Evolutionary conservation across 2,797 vertebrate species (phyloP), one percentile per base, ranked within the genome.

Genomic region (Malacoraja senta): DNA sequence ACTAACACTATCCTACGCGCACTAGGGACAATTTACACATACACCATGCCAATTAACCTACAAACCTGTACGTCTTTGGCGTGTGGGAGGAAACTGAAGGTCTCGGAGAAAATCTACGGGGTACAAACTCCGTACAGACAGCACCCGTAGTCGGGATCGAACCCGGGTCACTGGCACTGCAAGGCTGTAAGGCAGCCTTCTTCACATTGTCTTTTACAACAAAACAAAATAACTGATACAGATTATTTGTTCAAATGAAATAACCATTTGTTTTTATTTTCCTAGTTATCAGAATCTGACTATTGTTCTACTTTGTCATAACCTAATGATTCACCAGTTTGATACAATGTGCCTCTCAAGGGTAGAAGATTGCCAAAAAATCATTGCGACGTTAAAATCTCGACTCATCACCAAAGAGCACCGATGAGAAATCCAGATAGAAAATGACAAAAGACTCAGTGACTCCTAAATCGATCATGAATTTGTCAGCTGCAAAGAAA

Each of bases 401-500:
- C 63, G 29, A 58, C 13, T 86, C 68, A 24, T 74, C 88, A 91
- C 35, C 35, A 38, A 72, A 91, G n/a, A 38, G 32, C 17, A 15
- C 38, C 0, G 68, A 44, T 91, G 38, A 91, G 38, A 72, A 15
- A 24, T 91, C 35, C 74, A 44, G 71, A 91, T 72, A 38, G 35
- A 91, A 91, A 91, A 29, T 44, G 72, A 72, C 88, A 72, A 38
- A 72, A 65, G 35, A 44, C 35, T 35, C 32, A 71, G 65, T 44
- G 68, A 91, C 65, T 13, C 10, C 68, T 72, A 91, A 91, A 72
- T 91, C 21, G 68, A 91, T 91, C 68, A 38, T 91, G 21, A 72
- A 72, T 72, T 21, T 91, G 68, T 71, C 68, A 88, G 84, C 29
- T 58, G n/a, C 84, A 44, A 44, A 91, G 26, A 74, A 29, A 6